Evolutionary conservation across 2,113 vertebrate genomes (phyloP).

Genomic region (Petrocephalus zakoni): DNA sequence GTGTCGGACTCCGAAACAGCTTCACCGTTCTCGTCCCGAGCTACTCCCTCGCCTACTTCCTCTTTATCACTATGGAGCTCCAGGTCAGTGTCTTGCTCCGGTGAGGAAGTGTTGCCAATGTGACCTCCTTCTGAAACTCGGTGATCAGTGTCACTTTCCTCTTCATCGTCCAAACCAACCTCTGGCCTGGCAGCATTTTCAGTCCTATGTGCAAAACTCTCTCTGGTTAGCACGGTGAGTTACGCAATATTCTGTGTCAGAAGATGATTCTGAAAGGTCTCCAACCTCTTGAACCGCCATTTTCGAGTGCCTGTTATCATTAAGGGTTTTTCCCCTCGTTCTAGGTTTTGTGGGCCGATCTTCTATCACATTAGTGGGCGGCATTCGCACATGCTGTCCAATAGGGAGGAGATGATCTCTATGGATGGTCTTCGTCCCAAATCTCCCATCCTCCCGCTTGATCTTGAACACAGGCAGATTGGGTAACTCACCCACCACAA

Average conservation of each 20-base stretch:
- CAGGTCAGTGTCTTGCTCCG: too few relatives aligned
- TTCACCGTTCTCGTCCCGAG: too few relatives aligned
- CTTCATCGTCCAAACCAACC: too few relatives aligned
- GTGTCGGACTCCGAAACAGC: too few relatives aligned
- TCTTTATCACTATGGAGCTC: too few relatives aligned
- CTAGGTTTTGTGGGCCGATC: not conserved
- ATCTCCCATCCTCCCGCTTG: not conserved
- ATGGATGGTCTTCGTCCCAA: not conserved
- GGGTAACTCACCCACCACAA: constrained; percentile 18
- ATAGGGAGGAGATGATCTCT: constrained; percentile 12
- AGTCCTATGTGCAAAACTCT: too few relatives aligned
- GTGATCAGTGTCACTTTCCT: too few relatives aligned
- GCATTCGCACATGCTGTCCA: not conserved
- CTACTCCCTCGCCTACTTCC: too few relatives aligned
- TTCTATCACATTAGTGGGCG: not conserved
- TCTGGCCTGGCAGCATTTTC: too few relatives aligned
- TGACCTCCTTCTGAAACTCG: too few relatives aligned
- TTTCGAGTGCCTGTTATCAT: too few relatives aligned
- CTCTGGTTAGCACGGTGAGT: not conserved
- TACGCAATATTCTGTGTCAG: not conserved
- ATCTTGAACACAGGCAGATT: constrained; percentile 23
- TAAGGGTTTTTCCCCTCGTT: not conserved
- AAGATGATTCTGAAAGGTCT: not conserved
- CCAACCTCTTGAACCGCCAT: not conserved
- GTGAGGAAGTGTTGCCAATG: too few relatives aligned